Percentiles rank a stretch among this genome's conserved stretches.
Evolutionary conservation across 37 sponge, comb jelly and placozoan genomes (phyloP).

Genomic region (Tethya wilhelma): DNA sequence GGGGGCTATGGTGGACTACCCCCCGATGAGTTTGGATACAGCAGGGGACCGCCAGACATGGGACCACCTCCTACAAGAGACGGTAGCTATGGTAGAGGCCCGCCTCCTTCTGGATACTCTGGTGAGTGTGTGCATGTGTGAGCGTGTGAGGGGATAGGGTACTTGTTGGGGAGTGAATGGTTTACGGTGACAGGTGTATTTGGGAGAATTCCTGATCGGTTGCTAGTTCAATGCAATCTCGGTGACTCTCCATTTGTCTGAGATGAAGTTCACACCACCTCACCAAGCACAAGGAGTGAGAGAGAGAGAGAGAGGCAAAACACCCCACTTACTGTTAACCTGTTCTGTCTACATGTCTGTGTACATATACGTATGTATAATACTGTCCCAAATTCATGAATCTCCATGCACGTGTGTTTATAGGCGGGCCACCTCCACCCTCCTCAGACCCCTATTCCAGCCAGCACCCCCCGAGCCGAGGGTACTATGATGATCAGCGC

Average conservation of each 20-base stretch:
- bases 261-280: no score
- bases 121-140: background rate
- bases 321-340: no score
- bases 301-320: no score
- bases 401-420: background rate
- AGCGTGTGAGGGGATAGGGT: background rate
- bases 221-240: no score
- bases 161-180: background rate
- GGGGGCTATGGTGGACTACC: conserved; percentile 27
- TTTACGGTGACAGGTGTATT: no score
- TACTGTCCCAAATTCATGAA: background rate
- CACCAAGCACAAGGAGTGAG: no score
- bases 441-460: background rate
- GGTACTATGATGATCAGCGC: conserved; percentile 31
- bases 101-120: conserved; percentile 25
- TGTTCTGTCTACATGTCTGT: background rate
- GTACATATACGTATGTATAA: background rate
- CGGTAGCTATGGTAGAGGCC: background rate
- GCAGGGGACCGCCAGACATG: background rate
- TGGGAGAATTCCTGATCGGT: no score
- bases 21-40: background rate
- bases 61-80: background rate
- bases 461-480: background rate
- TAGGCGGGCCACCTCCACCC: conserved; percentile 21
- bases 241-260: no score